These are phyloP conservation scores for Ectemnius cavifrons DNA, from an alignment of 2,888 invertebrate species.

Conservation along the genomic window DNA sequence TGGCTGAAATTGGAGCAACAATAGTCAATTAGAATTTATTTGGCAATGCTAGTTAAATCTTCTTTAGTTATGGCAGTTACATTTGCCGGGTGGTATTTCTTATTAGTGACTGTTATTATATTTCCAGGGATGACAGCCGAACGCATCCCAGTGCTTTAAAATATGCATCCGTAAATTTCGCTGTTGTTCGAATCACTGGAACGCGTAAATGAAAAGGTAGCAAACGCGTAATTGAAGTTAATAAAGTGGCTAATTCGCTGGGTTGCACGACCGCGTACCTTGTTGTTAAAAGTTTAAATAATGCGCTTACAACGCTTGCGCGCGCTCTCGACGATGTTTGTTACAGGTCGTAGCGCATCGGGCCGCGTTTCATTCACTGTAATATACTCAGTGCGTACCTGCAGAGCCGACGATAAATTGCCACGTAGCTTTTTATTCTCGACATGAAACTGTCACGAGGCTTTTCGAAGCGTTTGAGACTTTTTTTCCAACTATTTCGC, in stretches of 20 bases:
- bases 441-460: constrained; percentile 3
- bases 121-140: too few relatives aligned
- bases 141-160: too few relatives aligned
- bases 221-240: constrained; percentile 44
- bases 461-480: not conserved
- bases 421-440: not conserved
- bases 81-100: too few relatives aligned
- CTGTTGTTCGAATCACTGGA: too few relatives aligned
- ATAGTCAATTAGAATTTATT: too few relatives aligned
- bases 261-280: not conserved
- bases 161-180: too few relatives aligned
- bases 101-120: too few relatives aligned
- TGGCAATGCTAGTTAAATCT: too few relatives aligned
- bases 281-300: constrained; percentile 8
- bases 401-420: not conserved
- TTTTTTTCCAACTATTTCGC: constrained; percentile 4
- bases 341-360: not conserved
- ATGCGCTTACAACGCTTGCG: not conserved
- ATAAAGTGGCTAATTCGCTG: constrained; percentile 37
- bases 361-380: too few relatives aligned
- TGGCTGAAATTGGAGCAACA: too few relatives aligned
- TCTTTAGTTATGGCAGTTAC: too few relatives aligned
- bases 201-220: not conserved
- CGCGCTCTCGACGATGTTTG: constrained; percentile 2
- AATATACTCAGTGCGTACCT: not conserved